These are phyloP conservation scores for Octopus bimaculoides DNA, from an alignment of 1,140 invertebrate genomes.

Conservation along the genomic window DNA sequence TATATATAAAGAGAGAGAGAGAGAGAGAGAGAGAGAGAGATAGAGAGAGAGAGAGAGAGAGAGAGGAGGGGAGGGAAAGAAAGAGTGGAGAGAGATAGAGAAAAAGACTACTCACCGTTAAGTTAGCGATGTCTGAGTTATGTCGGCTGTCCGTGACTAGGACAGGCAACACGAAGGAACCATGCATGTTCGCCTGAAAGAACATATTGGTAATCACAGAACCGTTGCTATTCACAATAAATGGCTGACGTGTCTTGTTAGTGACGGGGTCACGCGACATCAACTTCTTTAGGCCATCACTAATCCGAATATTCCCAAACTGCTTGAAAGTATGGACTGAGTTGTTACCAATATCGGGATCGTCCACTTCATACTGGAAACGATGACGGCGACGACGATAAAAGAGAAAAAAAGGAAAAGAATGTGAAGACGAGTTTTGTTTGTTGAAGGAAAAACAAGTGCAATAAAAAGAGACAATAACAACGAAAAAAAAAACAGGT, in stretches of 20 bases:
- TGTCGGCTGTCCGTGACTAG: conserved; percentile 81
- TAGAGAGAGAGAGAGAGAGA: too few relatives aligned
- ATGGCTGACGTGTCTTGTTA: conserved; percentile 67
- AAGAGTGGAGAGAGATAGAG: too few relatives aligned
- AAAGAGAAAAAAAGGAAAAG: background rate
- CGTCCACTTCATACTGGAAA: conserved; percentile 68
- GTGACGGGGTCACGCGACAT: conserved; percentile 76
- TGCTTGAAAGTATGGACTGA: conserved; percentile 76
- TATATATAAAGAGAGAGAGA: too few relatives aligned
- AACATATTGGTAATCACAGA: conserved; percentile 87
- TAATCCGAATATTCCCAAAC: conserved; percentile 70
- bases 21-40: too few relatives aligned
- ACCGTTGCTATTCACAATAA: conserved; percentile 76
- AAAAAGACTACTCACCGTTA: conserved; percentile 44
- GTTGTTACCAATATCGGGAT: conserved; percentile 76
- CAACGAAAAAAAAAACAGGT: too few relatives aligned
- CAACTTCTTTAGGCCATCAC: conserved; percentile 43
- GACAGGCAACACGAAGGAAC: conserved; percentile 91
- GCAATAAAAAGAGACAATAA: background rate
- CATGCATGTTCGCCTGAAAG: conserved; percentile 93
- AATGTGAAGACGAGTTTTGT: background rate
- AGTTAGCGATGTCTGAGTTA: conserved; percentile 60
- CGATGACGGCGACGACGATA: background rate
- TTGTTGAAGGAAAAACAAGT: background rate
- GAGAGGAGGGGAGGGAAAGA: too few relatives aligned